phyloP scores from a whole-genome alignment of 2,797 vertebrate species.

The Phalanger gymnotis region DNA sequence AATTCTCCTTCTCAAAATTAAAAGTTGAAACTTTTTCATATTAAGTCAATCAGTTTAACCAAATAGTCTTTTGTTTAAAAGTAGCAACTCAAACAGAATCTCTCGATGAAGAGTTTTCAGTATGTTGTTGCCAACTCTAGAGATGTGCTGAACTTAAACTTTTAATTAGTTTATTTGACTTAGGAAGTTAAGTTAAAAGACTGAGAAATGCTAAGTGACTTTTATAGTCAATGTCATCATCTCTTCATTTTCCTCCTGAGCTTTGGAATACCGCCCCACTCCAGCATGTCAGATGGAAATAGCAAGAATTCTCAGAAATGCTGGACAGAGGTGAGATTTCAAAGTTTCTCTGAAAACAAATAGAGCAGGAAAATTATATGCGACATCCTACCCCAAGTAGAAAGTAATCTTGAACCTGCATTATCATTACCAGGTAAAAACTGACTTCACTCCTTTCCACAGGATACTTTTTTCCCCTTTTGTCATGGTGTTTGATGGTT shows the following conservation, averaged over 20 bases:
- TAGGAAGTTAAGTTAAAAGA: not conserved
- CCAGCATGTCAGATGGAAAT: not conserved
- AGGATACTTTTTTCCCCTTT: not conserved
- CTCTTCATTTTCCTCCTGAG: not conserved
- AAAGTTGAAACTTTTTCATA: not conserved
- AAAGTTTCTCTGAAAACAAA: not conserved
- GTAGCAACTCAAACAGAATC: not conserved
- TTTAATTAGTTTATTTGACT: not conserved
- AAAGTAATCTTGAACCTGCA: not conserved
- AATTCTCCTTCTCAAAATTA: not conserved
- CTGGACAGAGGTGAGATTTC: not conserved
- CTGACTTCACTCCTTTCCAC: not conserved
- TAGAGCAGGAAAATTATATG: not conserved
- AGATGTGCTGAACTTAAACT: not conserved
- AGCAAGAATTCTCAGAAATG: not conserved
- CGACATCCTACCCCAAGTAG: not conserved
- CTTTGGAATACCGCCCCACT: not conserved
- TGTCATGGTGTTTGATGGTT: not conserved
- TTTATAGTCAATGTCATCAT: not conserved
- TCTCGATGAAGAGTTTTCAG: not conserved
- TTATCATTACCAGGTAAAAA: not conserved
- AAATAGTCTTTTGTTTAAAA: not conserved
- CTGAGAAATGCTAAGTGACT: not conserved
- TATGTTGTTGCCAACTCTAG: not conserved
- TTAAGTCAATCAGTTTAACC: not conserved